Conservation (phyloP, 2,888 invertebrate species). For the Lochmaea capreae region DNA sequence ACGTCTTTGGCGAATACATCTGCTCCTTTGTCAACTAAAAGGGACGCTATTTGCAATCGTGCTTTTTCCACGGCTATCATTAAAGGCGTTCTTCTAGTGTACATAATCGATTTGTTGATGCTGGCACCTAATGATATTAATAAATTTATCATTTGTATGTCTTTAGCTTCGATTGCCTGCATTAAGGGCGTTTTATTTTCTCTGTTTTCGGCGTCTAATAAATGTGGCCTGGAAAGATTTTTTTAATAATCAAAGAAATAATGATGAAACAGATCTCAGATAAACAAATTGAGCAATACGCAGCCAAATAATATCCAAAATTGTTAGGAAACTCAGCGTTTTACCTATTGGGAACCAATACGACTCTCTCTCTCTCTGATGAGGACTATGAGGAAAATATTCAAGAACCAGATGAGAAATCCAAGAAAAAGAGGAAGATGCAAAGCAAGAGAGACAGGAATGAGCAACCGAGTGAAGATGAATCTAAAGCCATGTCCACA, state of each 20-base stretch:
- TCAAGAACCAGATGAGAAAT: too few relatives aligned
- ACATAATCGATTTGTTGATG: constrained; percentile 62
- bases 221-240: constrained; percentile 60
- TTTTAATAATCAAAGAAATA: not conserved
- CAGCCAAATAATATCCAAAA: too few relatives aligned
- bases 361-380: too few relatives aligned
- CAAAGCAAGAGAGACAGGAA: too few relatives aligned
- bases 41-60: constrained; percentile 58
- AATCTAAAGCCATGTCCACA: too few relatives aligned
- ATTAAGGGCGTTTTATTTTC: constrained; percentile 69
- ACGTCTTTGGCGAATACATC: constrained; percentile 58
- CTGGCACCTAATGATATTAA: constrained; percentile 67
- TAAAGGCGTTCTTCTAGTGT: constrained; percentile 66
- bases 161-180: constrained; percentile 67
- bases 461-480: too few relatives aligned
- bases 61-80: constrained; percentile 67
- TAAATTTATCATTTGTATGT: constrained; percentile 64
- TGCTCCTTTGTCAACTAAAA: constrained; percentile 64
- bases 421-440: too few relatives aligned
- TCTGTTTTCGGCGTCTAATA: constrained; percentile 66
- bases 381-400: too few relatives aligned
- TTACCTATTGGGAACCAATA: too few relatives aligned
- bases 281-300: too few relatives aligned
- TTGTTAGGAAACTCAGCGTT: too few relatives aligned
- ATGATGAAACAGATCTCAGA: not conserved